phyloP scores from a whole-genome alignment of 2,113 vertebrate genomes.

The Cyphomyrus discorhynchus region DNA sequence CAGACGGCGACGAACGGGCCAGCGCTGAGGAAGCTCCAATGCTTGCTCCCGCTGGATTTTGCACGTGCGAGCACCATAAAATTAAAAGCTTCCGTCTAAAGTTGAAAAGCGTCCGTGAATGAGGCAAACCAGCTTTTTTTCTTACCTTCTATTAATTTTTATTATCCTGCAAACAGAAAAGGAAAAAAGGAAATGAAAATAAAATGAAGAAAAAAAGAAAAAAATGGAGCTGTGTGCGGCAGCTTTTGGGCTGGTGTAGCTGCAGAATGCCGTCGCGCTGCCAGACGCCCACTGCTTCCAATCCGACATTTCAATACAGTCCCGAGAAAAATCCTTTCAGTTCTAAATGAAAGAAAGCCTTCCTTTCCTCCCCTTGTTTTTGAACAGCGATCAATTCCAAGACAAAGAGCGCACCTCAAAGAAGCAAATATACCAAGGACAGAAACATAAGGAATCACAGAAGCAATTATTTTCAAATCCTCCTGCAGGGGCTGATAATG shows the following conservation, averaged over 20 bases:
- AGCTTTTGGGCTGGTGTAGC: background rate
- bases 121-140: background rate
- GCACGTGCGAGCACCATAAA: background rate
- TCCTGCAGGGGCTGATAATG: slow-evolving; percentile 66
- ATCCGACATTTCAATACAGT: slow-evolving; percentile 54
- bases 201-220: too few relatives aligned
- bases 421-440: slow-evolving; percentile 54
- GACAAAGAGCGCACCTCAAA: slow-evolving; percentile 66
- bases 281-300: slow-evolving; percentile 55
- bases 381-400: slow-evolving; percentile 62
- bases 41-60: background rate
- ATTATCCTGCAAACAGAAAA: background rate
- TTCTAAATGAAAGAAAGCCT: slow-evolving; percentile 60
- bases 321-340: slow-evolving; percentile 62
- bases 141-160: background rate
- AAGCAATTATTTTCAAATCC: slow-evolving; percentile 67
- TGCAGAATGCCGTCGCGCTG: background rate
- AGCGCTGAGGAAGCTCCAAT: background rate
- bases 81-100: background rate
- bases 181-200: background rate
- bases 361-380: slow-evolving; percentile 61
- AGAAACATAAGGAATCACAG: slow-evolving; percentile 53
- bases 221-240: background rate
- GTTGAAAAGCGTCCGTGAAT: background rate
- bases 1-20: background rate